phyloP scores from a whole-genome alignment of 2,797 vertebrate species.

The Sebastes miniatus region DNA sequence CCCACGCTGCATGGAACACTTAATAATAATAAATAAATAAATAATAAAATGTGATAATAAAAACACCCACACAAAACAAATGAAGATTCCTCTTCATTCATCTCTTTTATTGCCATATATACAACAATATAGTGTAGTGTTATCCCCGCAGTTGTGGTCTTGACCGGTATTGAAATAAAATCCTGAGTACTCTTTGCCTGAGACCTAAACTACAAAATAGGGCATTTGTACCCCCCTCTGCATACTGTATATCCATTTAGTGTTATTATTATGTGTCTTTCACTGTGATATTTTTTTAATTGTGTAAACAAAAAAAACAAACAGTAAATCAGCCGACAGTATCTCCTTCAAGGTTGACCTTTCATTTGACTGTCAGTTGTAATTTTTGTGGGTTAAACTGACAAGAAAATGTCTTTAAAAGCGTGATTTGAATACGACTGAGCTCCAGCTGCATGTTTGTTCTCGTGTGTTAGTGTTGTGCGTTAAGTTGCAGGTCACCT shows the following conservation, averaged over 20 bases:
- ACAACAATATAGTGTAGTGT: no score
- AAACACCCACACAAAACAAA: no score
- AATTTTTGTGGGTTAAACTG: background rate
- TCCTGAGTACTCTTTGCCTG: no score
- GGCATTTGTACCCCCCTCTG: background rate
- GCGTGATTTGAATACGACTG: background rate
- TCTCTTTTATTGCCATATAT: no score
- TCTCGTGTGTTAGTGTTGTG: background rate
- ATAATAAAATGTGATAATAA: no score
- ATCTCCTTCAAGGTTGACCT: background rate
- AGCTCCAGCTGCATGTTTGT: background rate
- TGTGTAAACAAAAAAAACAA: background rate
- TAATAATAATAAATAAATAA: no score
- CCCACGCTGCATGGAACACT: no score
- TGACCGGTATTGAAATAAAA: no score
- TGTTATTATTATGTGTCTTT: background rate
- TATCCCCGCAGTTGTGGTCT: no score
- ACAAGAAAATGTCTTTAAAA: background rate
- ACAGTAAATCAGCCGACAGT: background rate
- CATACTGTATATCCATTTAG: background rate
- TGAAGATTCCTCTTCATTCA: background rate
- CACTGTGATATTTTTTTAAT: background rate
- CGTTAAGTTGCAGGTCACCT: constrained; percentile 35
- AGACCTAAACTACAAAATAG: background rate
- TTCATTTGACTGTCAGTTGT: background rate